Percentiles rank a stretch among this genome's conserved stretches.
Evolutionary conservation across 1,140 invertebrate species (phyloP).

Genomic region (Lucilia sericata): DNA sequence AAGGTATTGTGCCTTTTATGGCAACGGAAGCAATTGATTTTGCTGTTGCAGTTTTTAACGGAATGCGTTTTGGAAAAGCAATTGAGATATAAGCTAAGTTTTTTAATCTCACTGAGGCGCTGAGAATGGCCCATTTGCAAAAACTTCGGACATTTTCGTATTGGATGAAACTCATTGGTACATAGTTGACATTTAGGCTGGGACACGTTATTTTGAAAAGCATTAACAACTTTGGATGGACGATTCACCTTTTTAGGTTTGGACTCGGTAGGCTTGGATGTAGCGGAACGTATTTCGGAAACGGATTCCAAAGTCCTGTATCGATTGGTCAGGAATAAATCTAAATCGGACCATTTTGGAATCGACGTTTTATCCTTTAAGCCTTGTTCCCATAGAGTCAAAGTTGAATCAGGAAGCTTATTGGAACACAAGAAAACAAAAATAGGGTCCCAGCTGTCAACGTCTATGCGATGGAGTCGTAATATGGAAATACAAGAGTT

Average conservation of each 20-base stretch:
- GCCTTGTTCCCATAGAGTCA: too few relatives aligned
- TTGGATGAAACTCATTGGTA: background rate
- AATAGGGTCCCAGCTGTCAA: too few relatives aligned
- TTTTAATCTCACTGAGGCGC: background rate
- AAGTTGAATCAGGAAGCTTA: too few relatives aligned
- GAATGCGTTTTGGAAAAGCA: background rate
- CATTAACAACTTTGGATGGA: background rate
- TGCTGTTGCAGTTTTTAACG: background rate
- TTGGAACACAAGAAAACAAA: too few relatives aligned
- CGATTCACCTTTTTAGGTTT: background rate
- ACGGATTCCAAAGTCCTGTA: background rate
- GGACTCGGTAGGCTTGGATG: background rate
- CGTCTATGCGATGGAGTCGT: too few relatives aligned
- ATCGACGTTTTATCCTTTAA: too few relatives aligned
- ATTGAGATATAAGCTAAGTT: background rate
- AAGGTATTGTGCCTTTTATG: too few relatives aligned
- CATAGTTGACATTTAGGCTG: background rate
- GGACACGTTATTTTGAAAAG: background rate
- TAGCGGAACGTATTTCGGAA: background rate
- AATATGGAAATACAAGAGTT: too few relatives aligned
- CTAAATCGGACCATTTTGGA: too few relatives aligned
- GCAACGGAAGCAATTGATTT: background rate
- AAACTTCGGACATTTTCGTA: background rate
- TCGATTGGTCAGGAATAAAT: slow-evolving; percentile 46
- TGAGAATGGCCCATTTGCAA: background rate